A percentile compares a stretch with the other conserved stretches of the same genome.
Conservation (phyloP, 2,797 vertebrate genomes). For the Onychomys leucogaster region DNA sequence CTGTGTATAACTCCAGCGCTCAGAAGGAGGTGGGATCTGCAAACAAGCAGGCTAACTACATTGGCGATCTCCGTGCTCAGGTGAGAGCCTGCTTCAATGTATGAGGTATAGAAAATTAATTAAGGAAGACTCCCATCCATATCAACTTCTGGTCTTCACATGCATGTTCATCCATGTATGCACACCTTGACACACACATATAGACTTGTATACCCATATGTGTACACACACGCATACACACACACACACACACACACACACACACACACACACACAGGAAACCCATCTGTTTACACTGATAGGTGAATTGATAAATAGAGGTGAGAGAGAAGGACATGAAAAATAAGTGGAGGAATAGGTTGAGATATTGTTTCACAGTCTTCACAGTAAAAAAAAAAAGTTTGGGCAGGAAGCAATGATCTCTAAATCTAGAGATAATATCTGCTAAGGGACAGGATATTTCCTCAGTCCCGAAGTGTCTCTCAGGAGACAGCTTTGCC, state of each 20-base stretch:
- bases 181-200: background rate
- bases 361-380: background rate
- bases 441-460: background rate
- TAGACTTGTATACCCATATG: background rate
- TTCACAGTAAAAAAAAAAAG: background rate
- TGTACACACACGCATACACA: background rate
- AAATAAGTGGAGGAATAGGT: background rate
- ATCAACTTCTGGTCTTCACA: background rate
- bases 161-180: background rate
- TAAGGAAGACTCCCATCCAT: background rate
- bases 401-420: slow-evolving; percentile 7
- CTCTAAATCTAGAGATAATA: background rate
- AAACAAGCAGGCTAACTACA: background rate
- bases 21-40: background rate
- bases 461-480: background rate
- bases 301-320: background rate
- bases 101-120: background rate
- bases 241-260: background rate
- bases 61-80: background rate
- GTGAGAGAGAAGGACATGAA: background rate
- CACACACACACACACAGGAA: background rate
- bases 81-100: background rate
- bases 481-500: background rate
- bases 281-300: background rate
- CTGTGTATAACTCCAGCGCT: background rate